Evolutionary conservation across 2,888 invertebrate genomes (phyloP).

Genomic region (Melanophora roralis): DNA sequence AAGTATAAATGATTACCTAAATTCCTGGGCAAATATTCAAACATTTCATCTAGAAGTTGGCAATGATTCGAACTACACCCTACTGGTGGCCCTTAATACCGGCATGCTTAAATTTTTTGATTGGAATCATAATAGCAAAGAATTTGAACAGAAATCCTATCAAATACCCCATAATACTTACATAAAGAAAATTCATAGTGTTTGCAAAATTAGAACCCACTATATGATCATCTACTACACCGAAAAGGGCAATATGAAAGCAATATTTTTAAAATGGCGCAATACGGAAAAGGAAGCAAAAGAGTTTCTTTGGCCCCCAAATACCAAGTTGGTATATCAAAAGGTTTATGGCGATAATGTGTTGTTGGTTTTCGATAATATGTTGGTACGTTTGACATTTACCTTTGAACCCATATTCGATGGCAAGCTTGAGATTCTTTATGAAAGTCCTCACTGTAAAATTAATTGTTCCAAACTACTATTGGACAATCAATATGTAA

Average conservation of each 20-base stretch:
- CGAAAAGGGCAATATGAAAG: slow-evolving; percentile 62
- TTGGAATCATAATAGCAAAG: slow-evolving; percentile 67
- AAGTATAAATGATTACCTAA: slow-evolving; percentile 56
- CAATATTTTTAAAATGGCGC: slow-evolving; percentile 68
- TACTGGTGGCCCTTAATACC: slow-evolving; percentile 70
- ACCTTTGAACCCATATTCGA: slow-evolving; percentile 49
- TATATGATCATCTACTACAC: slow-evolving; percentile 68
- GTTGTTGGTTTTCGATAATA: slow-evolving; percentile 63
- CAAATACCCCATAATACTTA: slow-evolving; percentile 62
- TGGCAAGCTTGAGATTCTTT: slow-evolving; percentile 64
- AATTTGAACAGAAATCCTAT: slow-evolving; percentile 64
- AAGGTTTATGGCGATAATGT: slow-evolving; percentile 53
- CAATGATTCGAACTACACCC: slow-evolving; percentile 50
- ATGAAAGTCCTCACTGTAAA: slow-evolving; percentile 54
- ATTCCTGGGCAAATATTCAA: slow-evolving; percentile 47
- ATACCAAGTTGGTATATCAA: slow-evolving; percentile 59
- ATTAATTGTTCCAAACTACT: slow-evolving; percentile 73
- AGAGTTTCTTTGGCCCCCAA: slow-evolving; percentile 65
- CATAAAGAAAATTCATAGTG: slow-evolving; percentile 65
- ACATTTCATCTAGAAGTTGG: slow-evolving; percentile 64
- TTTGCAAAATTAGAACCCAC: slow-evolving; percentile 69
- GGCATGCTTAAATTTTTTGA: slow-evolving; percentile 71
- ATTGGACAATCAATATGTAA: slow-evolving; percentile 70
- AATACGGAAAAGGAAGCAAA: slow-evolving; percentile 65
- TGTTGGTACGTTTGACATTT: slow-evolving; percentile 53